Evolutionary conservation across 2,797 vertebrate species (phyloP), one percentile per base, ranked within the genome.

Genomic region (Simalia tracyae): DNA sequence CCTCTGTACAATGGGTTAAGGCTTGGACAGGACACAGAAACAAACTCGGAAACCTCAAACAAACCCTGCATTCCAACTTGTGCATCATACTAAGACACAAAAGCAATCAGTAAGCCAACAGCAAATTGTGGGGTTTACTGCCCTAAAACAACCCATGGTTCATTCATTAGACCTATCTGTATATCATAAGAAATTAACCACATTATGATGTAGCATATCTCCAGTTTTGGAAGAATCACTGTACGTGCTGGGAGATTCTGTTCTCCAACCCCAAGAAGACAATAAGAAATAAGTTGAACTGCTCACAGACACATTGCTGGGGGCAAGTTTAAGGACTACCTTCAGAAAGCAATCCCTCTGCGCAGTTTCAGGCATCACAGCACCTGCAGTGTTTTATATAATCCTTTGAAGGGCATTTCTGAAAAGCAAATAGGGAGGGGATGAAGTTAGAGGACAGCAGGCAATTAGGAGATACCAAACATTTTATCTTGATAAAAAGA

Each of bases 321-420:
- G 11, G 22, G 7, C 17, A 96, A 93, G 93, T 85, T n/a, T 93
- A 93, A 95, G 64, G 42, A 59, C 95, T 97, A 97, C 97, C 97
- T 97, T 96, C 92, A 66, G 91, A 94, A 90, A 94, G 96, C 0
- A 95, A 94, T 88, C 95, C 96, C 31, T 96, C 96, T 96, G 93
- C 92, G 92, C 76, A 95, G 95, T 84, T 93, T 96, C 95, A 96
- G 96, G 93, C 96, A 97, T 97, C 95, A 96, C 96, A 97, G 90
- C 93, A 92, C 90, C 94, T 94, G 60, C 88, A 91, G 92, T 42
- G 95, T 92, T 95, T 95, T 76, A 92, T 61, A 89, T 92, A 92
- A 93, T 95, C 94, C 95, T 1, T 94, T 95, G 95, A 95, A 96
- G 42, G 94, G 93, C 97, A 97, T 97, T 95, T 97, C 97, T 97